A percentile compares a stretch with the other conserved stretches of the same genome.
phyloP scores from a whole-genome alignment of 2,113 vertebrate genomes.

The Rhinoderma darwinii region DNA sequence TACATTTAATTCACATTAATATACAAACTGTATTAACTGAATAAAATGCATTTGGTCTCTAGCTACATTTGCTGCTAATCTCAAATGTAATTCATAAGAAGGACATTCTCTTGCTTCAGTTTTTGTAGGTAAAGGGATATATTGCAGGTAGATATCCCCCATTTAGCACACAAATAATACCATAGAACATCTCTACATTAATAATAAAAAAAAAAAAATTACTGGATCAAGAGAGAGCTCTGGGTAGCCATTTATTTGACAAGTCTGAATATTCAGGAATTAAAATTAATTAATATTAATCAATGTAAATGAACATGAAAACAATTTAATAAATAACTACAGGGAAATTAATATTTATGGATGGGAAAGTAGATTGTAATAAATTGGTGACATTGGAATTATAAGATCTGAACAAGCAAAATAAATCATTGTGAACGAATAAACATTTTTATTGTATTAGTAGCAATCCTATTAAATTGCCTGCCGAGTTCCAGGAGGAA shows the following conservation, averaged over 20 bases:
- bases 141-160: not conserved
- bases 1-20: no score
- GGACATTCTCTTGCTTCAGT: not conserved
- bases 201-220: not conserved
- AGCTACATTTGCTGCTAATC: not conserved
- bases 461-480: conserved; percentile 3
- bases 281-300: conserved; percentile 33
- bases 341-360: not conserved
- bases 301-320: conserved; percentile 20
- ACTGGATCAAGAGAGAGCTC: not conserved
- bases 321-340: conserved; percentile 18
- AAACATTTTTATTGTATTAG: conserved; percentile 15
- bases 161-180: not conserved
- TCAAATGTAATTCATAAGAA: not conserved
- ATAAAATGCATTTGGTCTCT: not conserved
- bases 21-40: not conserved
- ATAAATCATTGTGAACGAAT: conserved; percentile 15
- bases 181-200: not conserved
- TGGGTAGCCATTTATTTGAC: not conserved
- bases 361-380: not conserved
- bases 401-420: not conserved
- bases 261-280: conserved; percentile 27
- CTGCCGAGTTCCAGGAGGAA: not conserved
- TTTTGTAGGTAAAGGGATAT: not conserved
- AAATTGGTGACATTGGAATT: not conserved